phyloP scores from a whole-genome alignment of 2,888 invertebrate species.

The Heterodera filipjevi region DNA sequence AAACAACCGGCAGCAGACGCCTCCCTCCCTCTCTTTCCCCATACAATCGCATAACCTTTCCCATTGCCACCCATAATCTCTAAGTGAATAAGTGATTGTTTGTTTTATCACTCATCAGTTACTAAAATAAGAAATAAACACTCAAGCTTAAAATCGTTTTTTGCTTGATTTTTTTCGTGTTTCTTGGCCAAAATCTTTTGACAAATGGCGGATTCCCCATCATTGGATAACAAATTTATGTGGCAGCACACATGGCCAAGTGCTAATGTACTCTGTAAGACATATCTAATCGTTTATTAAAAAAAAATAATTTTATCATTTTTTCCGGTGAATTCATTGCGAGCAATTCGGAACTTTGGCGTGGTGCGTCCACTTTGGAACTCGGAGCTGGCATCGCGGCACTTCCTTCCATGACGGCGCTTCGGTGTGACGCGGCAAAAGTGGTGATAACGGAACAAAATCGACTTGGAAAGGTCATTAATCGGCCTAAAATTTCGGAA shows the following conservation, averaged over 20 bases:
- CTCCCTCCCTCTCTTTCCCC: not conserved
- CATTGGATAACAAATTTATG: slow-evolving; percentile 26
- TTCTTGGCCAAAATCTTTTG: not conserved
- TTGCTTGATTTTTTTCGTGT: not conserved
- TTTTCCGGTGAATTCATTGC: slow-evolving; percentile 50
- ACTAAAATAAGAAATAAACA: not conserved
- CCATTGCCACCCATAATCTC: not conserved
- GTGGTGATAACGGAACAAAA: slow-evolving; percentile 53
- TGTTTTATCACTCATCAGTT: not conserved
- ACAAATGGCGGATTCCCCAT: not conserved
- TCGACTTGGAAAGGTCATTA: slow-evolving; percentile 16
- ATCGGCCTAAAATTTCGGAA: not conserved
- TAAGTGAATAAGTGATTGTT: not conserved
- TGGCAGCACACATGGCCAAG: slow-evolving; percentile 57
- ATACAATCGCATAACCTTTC: not conserved
- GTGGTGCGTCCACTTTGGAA: slow-evolving; percentile 46
- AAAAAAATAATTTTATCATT: not conserved
- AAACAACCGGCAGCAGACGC: not conserved
- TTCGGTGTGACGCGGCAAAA: slow-evolving; percentile 46
- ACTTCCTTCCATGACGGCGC: slow-evolving; percentile 49
- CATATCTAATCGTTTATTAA: no score
- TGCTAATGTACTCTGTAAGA: slow-evolving; percentile 45
- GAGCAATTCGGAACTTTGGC: slow-evolving; percentile 38
- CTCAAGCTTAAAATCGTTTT: not conserved
- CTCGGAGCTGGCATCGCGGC: slow-evolving; percentile 54